These are phyloP conservation scores for Otolemur crassicaudatus DNA, from an alignment of 2,797 vertebrate genomes.

Conservation along the genomic window DNA sequence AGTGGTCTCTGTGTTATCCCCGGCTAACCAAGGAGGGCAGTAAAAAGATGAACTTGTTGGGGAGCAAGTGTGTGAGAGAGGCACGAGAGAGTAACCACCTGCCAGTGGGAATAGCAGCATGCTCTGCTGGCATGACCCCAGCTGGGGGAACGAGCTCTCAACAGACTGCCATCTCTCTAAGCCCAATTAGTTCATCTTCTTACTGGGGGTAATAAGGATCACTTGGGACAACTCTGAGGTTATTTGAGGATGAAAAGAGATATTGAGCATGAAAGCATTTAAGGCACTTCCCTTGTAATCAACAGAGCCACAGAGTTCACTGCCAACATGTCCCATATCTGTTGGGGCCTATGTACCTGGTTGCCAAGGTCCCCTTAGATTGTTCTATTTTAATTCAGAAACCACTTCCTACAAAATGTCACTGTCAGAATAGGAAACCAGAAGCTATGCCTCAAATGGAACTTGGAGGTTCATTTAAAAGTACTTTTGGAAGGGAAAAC, in stretches of 20 bases:
- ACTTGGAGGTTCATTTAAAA: slow-evolving; percentile 9
- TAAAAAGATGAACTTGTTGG: background rate
- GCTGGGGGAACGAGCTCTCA: background rate
- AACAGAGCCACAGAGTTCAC: background rate
- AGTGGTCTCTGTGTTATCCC: background rate
- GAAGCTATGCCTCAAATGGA: background rate
- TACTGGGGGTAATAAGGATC: background rate
- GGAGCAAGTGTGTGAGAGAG: background rate
- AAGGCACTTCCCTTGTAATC: background rate
- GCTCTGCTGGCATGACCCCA: background rate
- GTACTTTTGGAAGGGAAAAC: background rate
- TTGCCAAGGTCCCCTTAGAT: background rate
- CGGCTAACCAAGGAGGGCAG: background rate
- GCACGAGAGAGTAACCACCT: background rate
- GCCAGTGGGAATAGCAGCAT: accelerated
- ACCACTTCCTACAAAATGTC: background rate
- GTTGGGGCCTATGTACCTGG: background rate
- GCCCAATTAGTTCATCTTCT: background rate
- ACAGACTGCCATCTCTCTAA: background rate
- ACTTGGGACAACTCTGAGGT: background rate
- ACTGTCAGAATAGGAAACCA: background rate
- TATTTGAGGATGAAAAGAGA: background rate
- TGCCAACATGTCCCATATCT: too few relatives aligned
- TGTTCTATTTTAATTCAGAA: background rate
- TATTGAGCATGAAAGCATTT: background rate